Conservation (phyloP, 2,888 invertebrate genomes). For the Brachyptera risi region DNA sequence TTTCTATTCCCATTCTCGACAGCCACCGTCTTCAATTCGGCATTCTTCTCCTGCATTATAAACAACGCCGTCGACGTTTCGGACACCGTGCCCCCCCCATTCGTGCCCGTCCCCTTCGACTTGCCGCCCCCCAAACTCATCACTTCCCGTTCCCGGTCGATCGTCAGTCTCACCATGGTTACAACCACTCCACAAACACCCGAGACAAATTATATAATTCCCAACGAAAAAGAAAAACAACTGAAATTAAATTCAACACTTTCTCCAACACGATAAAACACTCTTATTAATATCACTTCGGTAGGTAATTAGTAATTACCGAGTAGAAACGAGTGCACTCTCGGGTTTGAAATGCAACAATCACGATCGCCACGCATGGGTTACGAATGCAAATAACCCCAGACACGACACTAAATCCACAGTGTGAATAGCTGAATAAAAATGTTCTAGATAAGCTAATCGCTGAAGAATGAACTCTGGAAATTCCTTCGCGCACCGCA, state of each 20-base stretch:
- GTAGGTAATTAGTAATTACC: too few species aligned
- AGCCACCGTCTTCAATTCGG: background rate
- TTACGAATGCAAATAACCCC: too few species aligned
- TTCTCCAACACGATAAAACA: too few species aligned
- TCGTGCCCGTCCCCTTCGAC: background rate
- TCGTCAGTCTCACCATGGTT: conserved; percentile 19
- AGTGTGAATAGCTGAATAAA: too few species aligned
- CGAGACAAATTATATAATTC: background rate
- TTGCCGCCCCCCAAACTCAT: background rate
- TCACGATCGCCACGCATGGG: too few species aligned
- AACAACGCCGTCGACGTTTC: conserved; percentile 21
- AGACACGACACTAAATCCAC: too few species aligned
- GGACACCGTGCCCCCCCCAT: background rate
- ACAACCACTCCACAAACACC: background rate
- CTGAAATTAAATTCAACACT: background rate
- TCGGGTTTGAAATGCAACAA: too few species aligned
- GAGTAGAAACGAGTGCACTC: too few species aligned
- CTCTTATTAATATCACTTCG: too few species aligned
- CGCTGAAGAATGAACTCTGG: too few species aligned
- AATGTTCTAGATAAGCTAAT: too few species aligned
- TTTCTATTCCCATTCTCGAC: background rate
- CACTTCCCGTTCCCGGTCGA: conserved; percentile 4
- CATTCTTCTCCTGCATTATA: conserved; percentile 24
- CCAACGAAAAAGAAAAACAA: background rate
- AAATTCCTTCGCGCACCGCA: too few species aligned